phyloP scores from a whole-genome alignment of 2,797 vertebrate species.

The Myotis planiceps region DNA sequence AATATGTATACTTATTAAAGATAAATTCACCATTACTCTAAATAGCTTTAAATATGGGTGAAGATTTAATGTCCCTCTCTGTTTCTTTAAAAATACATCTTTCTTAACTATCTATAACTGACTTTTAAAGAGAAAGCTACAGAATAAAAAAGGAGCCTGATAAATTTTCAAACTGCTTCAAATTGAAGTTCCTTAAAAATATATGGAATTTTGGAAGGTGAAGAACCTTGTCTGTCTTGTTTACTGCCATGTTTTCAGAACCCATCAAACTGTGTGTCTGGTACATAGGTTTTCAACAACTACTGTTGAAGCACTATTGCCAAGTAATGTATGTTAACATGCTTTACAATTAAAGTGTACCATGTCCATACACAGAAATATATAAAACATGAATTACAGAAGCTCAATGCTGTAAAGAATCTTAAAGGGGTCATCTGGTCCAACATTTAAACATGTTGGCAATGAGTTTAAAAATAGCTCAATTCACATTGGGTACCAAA shows the following conservation, averaged over 20 bases:
- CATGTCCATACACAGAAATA: neutral
- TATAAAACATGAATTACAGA: neutral
- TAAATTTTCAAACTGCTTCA: neutral
- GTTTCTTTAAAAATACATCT: neutral
- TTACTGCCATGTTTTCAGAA: neutral
- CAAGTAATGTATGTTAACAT: neutral
- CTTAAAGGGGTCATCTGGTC: neutral
- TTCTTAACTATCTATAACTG: neutral
- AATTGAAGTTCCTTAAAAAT: neutral
- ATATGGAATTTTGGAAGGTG: neutral
- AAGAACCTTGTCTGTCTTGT: neutral
- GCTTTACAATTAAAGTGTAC: neutral
- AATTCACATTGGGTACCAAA: neutral
- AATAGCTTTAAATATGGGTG: neutral
- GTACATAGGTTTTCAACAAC: neutral
- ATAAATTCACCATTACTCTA: neutral
- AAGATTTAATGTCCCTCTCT: neutral
- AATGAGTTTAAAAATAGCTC: neutral
- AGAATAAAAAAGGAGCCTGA: slow-evolving; percentile 8
- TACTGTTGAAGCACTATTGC: neutral
- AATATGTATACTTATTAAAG: slow-evolving; percentile 18
- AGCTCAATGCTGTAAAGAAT: neutral
- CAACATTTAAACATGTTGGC: neutral
- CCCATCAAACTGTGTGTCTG: neutral
- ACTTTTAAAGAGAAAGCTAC: neutral